Evolutionary conservation across 1,140 invertebrate species (phyloP).

Genomic region (Hylyphantes graminicola): DNA sequence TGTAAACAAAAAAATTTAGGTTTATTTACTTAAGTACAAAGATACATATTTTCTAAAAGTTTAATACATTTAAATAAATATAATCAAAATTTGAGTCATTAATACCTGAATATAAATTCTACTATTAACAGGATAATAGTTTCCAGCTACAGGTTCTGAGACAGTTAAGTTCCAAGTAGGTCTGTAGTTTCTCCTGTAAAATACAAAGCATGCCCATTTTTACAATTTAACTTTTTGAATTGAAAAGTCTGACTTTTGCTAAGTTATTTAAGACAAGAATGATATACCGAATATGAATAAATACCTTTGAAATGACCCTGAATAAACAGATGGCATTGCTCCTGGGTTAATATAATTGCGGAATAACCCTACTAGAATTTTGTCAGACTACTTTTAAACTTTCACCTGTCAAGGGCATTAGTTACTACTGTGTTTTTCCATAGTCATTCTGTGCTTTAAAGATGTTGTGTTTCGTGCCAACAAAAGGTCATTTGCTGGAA

Average conservation of each 20-base stretch:
- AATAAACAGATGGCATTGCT: no score
- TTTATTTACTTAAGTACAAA: neutral
- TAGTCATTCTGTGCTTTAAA: no score
- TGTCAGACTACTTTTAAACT: no score
- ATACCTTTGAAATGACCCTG: no score
- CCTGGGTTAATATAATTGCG: no score
- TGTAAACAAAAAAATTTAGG: neutral
- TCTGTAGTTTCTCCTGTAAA: conserved; percentile 73
- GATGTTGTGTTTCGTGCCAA: no score
- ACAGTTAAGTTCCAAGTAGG: conserved; percentile 78
- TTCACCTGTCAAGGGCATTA: no score
- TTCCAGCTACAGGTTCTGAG: conserved; percentile 80
- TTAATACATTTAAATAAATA: neutral
- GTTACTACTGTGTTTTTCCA: no score
- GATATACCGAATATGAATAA: neutral
- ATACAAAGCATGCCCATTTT: neutral
- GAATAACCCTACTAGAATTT: no score
- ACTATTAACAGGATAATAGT: conserved; percentile 94
- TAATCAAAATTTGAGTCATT: neutral
- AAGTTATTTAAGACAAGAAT: no score
- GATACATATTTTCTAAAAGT: neutral
- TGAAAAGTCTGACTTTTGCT: neutral
- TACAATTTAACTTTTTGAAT: neutral
- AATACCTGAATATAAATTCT: conserved; percentile 78
- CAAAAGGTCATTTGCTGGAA: no score